Conservation (phyloP, 2,888 invertebrate genomes). For the Eristalis pertinax region DNA sequence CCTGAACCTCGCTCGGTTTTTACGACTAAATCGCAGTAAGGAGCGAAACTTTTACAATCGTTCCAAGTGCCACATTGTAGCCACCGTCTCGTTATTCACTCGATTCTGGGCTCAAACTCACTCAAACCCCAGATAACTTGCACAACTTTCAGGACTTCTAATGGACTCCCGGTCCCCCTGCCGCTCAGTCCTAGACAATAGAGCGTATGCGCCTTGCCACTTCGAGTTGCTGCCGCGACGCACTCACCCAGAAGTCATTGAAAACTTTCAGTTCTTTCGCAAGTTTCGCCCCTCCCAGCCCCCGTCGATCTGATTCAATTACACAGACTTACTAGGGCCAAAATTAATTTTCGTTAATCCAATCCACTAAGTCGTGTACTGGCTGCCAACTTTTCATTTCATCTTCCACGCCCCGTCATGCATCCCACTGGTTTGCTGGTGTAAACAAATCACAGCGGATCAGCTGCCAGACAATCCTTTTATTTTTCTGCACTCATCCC, state of each 20-base stretch:
- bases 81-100: not conserved
- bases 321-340: slow-evolving; percentile 6
- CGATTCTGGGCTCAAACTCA: not conserved
- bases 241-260: not conserved
- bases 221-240: not conserved
- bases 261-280: not conserved
- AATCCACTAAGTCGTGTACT: slow-evolving; percentile 37
- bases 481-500: slow-evolving; percentile 17
- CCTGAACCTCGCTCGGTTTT: too few relatives aligned
- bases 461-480: slow-evolving; percentile 60
- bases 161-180: not conserved
- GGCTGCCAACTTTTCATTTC: slow-evolving; percentile 28
- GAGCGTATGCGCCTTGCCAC: not conserved
- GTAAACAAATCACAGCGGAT: slow-evolving; percentile 65
- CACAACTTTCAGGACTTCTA: not conserved
- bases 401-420: slow-evolving; percentile 35
- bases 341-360: slow-evolving; percentile 41
- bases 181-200: not conserved
- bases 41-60: too few relatives aligned
- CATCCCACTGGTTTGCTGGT: not conserved
- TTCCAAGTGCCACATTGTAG: not conserved
- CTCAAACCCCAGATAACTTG: not conserved
- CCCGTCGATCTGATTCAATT: slow-evolving; percentile 5
- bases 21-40: too few relatives aligned
- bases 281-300: not conserved